Percentiles rank a stretch among this genome's conserved stretches.
phyloP scores from a whole-genome alignment of 2,113 vertebrate genomes.

The Colaptes auratus region DNA sequence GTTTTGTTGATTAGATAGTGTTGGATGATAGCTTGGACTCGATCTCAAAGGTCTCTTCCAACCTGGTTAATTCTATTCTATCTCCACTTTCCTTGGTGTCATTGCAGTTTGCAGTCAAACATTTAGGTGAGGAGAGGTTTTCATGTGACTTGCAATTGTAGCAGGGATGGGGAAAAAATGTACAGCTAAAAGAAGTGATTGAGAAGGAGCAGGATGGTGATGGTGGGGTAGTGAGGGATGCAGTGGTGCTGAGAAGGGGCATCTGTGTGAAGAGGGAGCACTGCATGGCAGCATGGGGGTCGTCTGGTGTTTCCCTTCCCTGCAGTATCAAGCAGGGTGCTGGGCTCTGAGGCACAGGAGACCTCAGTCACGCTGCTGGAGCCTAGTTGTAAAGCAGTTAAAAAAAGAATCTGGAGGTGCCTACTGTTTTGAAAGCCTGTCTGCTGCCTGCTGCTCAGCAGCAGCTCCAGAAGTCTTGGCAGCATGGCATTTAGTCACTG shows the following conservation, averaged over 20 bases:
- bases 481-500: fast-evolving
- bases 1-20: too few relatives aligned
- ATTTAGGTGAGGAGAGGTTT: neutral
- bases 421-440: neutral
- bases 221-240: fast-evolving
- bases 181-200: too few relatives aligned
- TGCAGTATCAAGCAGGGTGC: neutral
- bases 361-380: neutral
- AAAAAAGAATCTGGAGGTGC: neutral
- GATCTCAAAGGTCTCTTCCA: too few relatives aligned
- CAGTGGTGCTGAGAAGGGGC: neutral
- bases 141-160: neutral
- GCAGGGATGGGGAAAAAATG: neutral
- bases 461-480: neutral
- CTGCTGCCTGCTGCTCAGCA: neutral
- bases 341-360: fast-evolving
- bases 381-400: neutral
- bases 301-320: neutral
- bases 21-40: too few relatives aligned
- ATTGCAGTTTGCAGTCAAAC: neutral
- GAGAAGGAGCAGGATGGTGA: neutral
- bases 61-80: too few relatives aligned
- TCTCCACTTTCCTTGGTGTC: neutral
- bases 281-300: fast-evolving
- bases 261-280: fast-evolving